Conservation (phyloP, 2,888 invertebrate genomes). For the Cristatella mucedo region DNA sequence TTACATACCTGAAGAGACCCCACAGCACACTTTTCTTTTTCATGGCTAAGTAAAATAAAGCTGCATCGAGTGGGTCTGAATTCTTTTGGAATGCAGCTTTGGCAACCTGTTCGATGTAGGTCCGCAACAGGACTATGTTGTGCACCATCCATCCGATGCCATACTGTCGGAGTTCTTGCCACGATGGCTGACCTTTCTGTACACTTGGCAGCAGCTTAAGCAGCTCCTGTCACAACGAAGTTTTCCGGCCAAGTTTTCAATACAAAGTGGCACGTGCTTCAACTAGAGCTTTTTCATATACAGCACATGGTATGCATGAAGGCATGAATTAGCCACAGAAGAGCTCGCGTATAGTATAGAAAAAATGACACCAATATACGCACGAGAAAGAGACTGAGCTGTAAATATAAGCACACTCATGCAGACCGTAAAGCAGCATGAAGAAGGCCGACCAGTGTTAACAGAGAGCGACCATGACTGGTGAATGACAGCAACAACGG, state of each 20-base stretch:
- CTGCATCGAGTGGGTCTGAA: conserved; percentile 91
- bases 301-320: no score
- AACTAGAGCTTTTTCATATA: no score
- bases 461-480: no score
- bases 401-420: no score
- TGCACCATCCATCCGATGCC: conserved; percentile 93
- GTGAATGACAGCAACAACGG: no score
- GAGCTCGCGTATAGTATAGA: no score
- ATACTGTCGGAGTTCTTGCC: conserved; percentile 74
- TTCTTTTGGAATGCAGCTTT: conserved; percentile 77
- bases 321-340: no score
- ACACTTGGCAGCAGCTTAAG: conserved; percentile 58
- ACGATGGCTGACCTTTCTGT: conserved; percentile 47
- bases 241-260: background rate
- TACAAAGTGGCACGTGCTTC: no score
- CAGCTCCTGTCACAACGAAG: conserved; percentile 47
- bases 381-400: no score
- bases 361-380: no score
- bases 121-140: conserved; percentile 61
- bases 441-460: no score
- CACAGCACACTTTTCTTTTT: conserved; percentile 89
- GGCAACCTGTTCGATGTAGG: conserved; percentile 76
- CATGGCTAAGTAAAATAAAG: conserved; percentile 91
- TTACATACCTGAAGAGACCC: conserved; percentile 62
- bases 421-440: no score